Conservation (phyloP, 2,888 invertebrate species). For the Tenthredo amoena region DNA sequence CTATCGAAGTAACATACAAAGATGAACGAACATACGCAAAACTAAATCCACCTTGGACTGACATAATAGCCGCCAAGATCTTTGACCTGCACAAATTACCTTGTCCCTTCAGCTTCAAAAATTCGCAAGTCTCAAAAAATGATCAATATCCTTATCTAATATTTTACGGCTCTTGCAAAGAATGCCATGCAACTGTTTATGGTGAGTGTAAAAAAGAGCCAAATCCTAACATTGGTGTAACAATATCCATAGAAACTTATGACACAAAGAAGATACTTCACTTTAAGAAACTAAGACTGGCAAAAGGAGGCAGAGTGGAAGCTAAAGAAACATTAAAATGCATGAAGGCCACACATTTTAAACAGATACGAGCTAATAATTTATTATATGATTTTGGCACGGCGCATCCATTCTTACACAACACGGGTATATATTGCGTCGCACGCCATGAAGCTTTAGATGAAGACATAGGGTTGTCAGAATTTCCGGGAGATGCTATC, state of each 20-base stretch:
- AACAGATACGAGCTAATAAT: background rate
- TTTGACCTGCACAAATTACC: constrained; percentile 28
- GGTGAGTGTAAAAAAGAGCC: background rate
- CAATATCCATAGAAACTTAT: background rate
- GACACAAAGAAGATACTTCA: constrained; percentile 39
- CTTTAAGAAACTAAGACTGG: background rate
- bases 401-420: background rate
- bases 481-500: constrained; percentile 41
- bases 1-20: constrained; percentile 30
- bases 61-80: constrained; percentile 1
- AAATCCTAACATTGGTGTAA: constrained; percentile 7
- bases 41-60: constrained; percentile 34
- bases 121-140: constrained; percentile 38
- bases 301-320: constrained; percentile 10
- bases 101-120: constrained; percentile 40
- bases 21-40: constrained; percentile 21
- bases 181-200: background rate
- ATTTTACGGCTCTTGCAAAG: constrained; percentile 45
- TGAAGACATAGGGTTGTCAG: constrained; percentile 12
- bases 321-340: background rate
- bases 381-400: constrained; percentile 33
- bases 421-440: background rate
- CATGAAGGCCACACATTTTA: constrained; percentile 31
- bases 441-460: constrained; percentile 48
- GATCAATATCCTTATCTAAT: constrained; percentile 39